phyloP scores from a whole-genome alignment of 2,797 vertebrate species.

The Gallinago stenura region DNA sequence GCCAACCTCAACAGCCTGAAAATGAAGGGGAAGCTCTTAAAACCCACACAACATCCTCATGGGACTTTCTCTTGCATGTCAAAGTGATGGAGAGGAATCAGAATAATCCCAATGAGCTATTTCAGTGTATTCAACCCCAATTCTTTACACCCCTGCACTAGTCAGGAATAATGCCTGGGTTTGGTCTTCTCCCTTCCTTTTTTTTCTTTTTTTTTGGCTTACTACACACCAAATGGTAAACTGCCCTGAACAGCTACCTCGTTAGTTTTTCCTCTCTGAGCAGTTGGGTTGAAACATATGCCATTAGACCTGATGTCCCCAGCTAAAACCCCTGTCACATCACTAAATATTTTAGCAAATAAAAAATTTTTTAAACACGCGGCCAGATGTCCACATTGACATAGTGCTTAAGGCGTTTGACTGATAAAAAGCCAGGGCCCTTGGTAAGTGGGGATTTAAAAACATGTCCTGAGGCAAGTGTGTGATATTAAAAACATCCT shows the following conservation, averaged over 20 bases:
- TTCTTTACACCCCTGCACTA: neutral
- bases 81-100: neutral
- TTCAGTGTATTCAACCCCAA: neutral
- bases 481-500: slow-evolving; percentile 95
- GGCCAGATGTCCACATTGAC: slow-evolving; percentile 98
- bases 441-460: slow-evolving; percentile 93
- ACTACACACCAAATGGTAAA: neutral
- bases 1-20: neutral
- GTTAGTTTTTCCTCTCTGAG: slow-evolving; percentile 25
- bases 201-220: neutral
- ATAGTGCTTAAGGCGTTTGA: slow-evolving; percentile 94
- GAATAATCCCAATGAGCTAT: neutral
- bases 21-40: neutral
- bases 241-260: neutral
- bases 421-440: slow-evolving; percentile 94
- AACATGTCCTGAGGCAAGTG: slow-evolving; percentile 92
- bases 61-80: neutral
- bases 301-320: slow-evolving; percentile 40
- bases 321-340: slow-evolving; percentile 69
- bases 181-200: neutral
- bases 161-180: neutral
- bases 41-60: neutral
- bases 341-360: slow-evolving; percentile 85
- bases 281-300: slow-evolving; percentile 38
- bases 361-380: slow-evolving; percentile 82